phyloP scores from a whole-genome alignment of 1,140 invertebrate species.

The Chlorops oryzae region DNA sequence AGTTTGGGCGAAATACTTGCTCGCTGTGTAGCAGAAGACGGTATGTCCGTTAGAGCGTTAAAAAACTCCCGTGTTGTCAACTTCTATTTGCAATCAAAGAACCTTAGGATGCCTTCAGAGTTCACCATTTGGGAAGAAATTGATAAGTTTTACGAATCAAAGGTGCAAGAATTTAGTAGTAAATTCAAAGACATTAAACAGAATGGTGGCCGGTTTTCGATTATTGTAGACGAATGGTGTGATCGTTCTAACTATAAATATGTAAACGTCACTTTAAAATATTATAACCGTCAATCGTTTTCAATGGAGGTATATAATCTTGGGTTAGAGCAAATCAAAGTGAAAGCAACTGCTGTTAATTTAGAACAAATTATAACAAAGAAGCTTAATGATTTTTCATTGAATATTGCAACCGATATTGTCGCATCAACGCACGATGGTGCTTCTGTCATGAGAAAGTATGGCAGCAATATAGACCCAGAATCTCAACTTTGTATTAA shows the following conservation, averaged over 20 bases:
- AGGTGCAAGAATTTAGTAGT: too few species aligned
- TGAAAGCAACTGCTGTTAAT: background rate
- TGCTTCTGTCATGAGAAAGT: slow-evolving; percentile 1
- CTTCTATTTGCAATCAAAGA: too few species aligned
- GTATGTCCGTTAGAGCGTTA: too few species aligned
- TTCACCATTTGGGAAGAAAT: too few species aligned
- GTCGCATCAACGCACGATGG: slow-evolving; percentile 4
- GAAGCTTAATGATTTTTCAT: too few species aligned
- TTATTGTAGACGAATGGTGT: background rate
- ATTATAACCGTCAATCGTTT: background rate
- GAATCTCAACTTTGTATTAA: slow-evolving; percentile 1
- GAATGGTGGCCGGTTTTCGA: background rate
- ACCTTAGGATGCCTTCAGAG: too few species aligned
- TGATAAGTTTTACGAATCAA: too few species aligned
- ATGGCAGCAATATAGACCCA: background rate
- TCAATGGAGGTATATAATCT: background rate
- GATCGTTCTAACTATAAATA: background rate
- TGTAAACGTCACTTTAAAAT: background rate
- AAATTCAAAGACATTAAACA: too few species aligned
- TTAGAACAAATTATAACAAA: too few species aligned
- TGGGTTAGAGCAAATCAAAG: background rate
- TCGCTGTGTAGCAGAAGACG: too few species aligned
- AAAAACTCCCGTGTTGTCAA: too few species aligned
- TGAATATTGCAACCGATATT: background rate
- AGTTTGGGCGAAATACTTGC: too few species aligned